Base-by-base conservation (phyloP, 2,888 invertebrate species). In the Aethes cnicana region DNA sequence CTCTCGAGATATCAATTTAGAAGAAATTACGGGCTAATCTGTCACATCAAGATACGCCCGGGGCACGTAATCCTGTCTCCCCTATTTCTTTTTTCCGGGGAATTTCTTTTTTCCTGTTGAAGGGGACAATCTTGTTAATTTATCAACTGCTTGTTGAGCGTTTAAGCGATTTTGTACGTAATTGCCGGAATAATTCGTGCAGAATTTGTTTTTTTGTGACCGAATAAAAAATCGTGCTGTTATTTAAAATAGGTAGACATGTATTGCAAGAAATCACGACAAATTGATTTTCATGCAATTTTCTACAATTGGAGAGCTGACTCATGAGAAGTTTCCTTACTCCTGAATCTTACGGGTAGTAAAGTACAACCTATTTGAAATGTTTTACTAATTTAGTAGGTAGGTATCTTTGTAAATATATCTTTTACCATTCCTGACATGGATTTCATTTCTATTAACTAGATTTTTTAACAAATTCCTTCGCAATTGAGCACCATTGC, bases 1-100 rank as follows among this genome's bases (percentile, higher is more conserved):
- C 81, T 74, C 81, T 81, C 74, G 81, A 84, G 85, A 87, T 88
- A 89, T 87, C 88, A 86, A 89, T 88, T 89, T 87, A 72, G 79
- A 64, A 68, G 78, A 83, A 84, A 88, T 89, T 87, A 88, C 85
- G 68, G 74, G 74, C 76, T 88, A 88, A 88, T 88, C 88, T 88
- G 88, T 88, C 88, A 87, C 87, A 86, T 84, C 75, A 74, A 78
- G 72, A 74, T 73, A 69, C 77, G 80, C 84, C 74, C 60, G 77
- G 69, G 78, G 82, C 73, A 65, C 58, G 71, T 77, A 77, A 83
- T 81, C 74, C 68, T 69, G 73, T 75, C 77, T 80, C 81, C 83
- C 84, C 77, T 72, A 68, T 75, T 76, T 77, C 72, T 74, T 62
- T 58, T 65, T 68, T 61, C 59, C 59, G 54, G 61, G 63, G 69